Evolutionary conservation across 2,888 invertebrate species (phyloP), one percentile per base, ranked within the genome.

Genomic region (Temnothorax ravouxi): DNA sequence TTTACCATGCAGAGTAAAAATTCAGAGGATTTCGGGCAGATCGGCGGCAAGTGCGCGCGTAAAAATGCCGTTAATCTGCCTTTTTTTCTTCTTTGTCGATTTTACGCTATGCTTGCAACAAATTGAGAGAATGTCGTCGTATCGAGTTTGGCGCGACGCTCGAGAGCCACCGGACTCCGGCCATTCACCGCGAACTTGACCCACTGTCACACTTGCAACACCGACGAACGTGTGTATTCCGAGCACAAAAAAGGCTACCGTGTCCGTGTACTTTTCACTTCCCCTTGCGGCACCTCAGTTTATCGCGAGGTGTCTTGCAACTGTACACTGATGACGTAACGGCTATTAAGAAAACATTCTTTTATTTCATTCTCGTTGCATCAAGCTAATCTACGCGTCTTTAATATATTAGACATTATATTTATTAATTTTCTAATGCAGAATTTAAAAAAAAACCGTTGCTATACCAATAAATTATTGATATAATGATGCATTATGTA

Each of bases 141-240:
- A 44, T 15, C 50, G 41, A 34, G 72, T 67, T 75, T 84, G 38
- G 64, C 74, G 29, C 64, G 84, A 71, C 76, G 76, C 80, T 34
- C n/a, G 25, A 25, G 61, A 50, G 66, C 67, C 82, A 66, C 13
- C 66, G 52, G 52, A 84, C 81, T 61, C 74, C 75, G 93, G 92
- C 86, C 93, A 87, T 92, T 93, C 90, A 92, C 91, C 91, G 91
- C 88, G 91, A 93, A 94, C 93, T 94, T 94, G 93, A 93, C 93
- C 93, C 83, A 94, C 92, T 93, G 91, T 93, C 91, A 92, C 89
- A 92, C 92, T 92, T 92, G 92, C 77, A 84, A 64, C 64, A 76
- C 67, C 59, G 62, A 50, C 75, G 72, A 84, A 72, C 41, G 81
- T 83, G 62, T 69, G 34, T 66, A 54, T 72, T 44, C 64, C 61